Base-by-base conservation (phyloP, 2,888 invertebrate genomes). In the Endomychus coccineus region DNA sequence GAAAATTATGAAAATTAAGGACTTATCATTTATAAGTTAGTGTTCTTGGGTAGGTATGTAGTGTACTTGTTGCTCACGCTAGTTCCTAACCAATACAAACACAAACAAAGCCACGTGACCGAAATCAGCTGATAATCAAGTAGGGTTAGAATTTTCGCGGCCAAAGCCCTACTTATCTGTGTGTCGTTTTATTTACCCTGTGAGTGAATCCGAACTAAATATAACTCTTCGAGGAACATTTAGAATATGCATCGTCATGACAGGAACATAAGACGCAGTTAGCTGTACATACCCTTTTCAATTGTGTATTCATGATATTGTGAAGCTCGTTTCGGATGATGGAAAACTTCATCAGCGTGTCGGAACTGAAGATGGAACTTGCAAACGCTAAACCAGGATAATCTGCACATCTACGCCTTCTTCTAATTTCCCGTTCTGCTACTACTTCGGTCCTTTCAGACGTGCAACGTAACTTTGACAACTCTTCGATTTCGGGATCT, bases 261-360 rank as follows among this genome's bases (percentile, higher is more conserved):
- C 28, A 7, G 16, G 16, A 28, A 28, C 13, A 16, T 2, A 4
- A 4, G 2, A 5, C 5, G 6, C 7, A 9, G 14, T 7, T 4
- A 3, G n/a, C 14, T 14, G 15, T 3, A 80, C 82, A 77, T 83
- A 95, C 95, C 92, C 92, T 80, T 77, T 88, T 91, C 52, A 96
- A 75, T 67, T 94, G 92, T 66, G 90, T 90, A 67, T 90, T 87
- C 79, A 90, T 88, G 66, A 95, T 91, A 73, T 96, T 96, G 74
- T 94, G 92, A 64, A 96, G 77, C 73, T 96, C 96, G 68, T 95
- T 95, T 66, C 84, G 83, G 64, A 96, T 96, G 52, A 96, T 83
- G 66, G 86, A 89, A 69, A 95, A 94, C 73, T 94, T 95, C 86
- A 96, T 94, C 81, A 95, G 83, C 6, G 95, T 94, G 64, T 92